phyloP scores from a whole-genome alignment of 2,797 vertebrate species.

The Sebastes hubbsi region DNA sequence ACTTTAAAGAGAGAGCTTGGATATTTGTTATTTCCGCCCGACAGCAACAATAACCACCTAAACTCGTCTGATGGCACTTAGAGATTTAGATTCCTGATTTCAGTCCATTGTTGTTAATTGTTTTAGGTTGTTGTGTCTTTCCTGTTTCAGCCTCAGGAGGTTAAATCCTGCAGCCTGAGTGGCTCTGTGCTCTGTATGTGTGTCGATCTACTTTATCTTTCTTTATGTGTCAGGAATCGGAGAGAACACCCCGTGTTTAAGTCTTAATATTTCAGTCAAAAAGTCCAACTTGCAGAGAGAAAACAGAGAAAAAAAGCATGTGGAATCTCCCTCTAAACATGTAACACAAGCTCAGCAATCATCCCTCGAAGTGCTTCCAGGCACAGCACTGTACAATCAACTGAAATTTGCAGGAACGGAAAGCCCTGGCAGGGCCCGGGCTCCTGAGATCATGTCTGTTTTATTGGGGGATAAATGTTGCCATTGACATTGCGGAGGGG shows the following conservation, averaged over 20 bases:
- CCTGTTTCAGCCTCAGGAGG: conserved; percentile 4
- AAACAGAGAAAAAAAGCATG: background rate
- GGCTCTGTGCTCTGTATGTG: background rate
- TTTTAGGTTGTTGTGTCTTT: conserved; percentile 21
- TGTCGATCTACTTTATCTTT: background rate
- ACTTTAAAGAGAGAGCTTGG: background rate
- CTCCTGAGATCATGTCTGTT: conserved; percentile 74
- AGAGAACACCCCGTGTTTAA: background rate
- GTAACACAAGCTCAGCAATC: conserved; percentile 67
- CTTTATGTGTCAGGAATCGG: background rate
- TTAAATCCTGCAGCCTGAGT: conserved; percentile 20
- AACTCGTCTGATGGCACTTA: background rate
- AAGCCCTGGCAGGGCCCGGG: conserved; percentile 60
- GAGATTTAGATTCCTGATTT: conserved; percentile 23
- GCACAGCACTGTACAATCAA: conserved; percentile 71
- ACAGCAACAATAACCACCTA: background rate
- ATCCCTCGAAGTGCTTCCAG: conserved; percentile 66
- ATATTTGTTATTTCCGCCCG: background rate
- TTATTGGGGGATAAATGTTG: conserved; percentile 78
- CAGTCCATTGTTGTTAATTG: conserved; percentile 17
- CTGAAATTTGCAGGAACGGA: conserved; percentile 65
- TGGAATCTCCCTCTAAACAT: conserved; percentile 53
- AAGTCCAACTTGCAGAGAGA: background rate
- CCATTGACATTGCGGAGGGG: conserved; percentile 65
- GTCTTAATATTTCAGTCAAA: conserved; percentile 11